Evolutionary conservation across 2,113 vertebrate genomes (phyloP), one percentile per base, ranked within the genome.

Genomic region (Carettochelys insculpta): DNA sequence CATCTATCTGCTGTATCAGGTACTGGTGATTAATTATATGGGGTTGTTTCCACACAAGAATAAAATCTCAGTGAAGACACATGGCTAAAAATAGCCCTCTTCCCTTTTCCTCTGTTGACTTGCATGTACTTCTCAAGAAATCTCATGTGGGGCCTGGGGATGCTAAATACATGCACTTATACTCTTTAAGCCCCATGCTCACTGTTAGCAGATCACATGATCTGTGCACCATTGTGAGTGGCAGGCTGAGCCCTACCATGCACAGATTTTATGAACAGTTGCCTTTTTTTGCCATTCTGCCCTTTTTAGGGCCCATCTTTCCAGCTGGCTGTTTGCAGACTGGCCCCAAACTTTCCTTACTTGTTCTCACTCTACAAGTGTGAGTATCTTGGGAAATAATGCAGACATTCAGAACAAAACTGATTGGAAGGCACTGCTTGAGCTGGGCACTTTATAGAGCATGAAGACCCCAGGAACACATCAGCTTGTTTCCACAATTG

Each of bases 71-170:
- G 77, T 82, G 5, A n/a, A 82, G 81, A 22, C 11, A 6, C 1
- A 27, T 1, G 89, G 13, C 61, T 25, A 95, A 94, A 94, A 96
- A 95, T 94, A 96, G 86, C 85, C 7, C 13, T 2, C 94, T 95
- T 92, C 93, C 79, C 68, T 92, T 92, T 93, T 78, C n/a, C 31
- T n/a, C 24, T 75, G 0, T 77, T 48, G 71, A 88, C 78, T n/a
- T 31, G 65, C 48, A 0, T 12, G 45, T 0, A 1, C 25, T 41
- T 27, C 77, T 76, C 0, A 0, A 89, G 86, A 11, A 25, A 82
- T 51, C 11, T 89, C 85, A 27, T 3, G 20, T 58, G 0, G 11
- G 47, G 83, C 51, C 77, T 27, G 1, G 2, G 0, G 6, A 38
- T 10, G 65, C 86, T 68, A 38, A 68, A 68, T 65, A 86, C 13